Evolutionary conservation across 2,113 vertebrate species (phyloP).

Genomic region (Bungarus multicinctus): DNA sequence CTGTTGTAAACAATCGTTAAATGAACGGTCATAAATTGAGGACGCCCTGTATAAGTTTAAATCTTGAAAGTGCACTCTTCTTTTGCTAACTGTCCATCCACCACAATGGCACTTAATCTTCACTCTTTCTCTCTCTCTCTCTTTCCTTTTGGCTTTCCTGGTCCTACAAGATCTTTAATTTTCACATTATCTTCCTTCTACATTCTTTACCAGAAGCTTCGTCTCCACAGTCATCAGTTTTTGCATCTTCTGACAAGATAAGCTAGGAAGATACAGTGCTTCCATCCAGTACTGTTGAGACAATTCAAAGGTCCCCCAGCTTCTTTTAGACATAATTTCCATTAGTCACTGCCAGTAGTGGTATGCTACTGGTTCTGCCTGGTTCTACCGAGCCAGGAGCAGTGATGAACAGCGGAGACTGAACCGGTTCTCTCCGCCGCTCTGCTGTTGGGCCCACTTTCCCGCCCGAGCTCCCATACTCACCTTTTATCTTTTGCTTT

Average conservation of each 20-base stretch:
- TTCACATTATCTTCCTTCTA: not conserved
- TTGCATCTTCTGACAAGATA: not conserved
- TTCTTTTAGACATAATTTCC: not conserved
- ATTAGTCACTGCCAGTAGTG: not conserved
- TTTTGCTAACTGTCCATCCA: not conserved
- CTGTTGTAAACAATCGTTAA: not conserved
- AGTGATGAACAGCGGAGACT: too few relatives aligned
- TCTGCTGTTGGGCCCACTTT: too few relatives aligned
- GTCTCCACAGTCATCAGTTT: not conserved
- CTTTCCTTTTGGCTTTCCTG: not conserved
- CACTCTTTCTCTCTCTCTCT: not conserved
- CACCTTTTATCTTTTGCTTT: too few relatives aligned
- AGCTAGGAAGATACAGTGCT: too few relatives aligned
- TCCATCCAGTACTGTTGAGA: not conserved
- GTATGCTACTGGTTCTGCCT: too few relatives aligned
- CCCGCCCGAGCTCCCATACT: too few relatives aligned
- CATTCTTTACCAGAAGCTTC: not conserved
- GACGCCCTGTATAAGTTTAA: not conserved
- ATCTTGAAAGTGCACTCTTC: not conserved
- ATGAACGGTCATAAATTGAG: not conserved
- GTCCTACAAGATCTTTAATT: not conserved
- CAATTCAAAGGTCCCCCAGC: not conserved
- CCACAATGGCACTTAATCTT: not conserved
- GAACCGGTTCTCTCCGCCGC: too few relatives aligned
- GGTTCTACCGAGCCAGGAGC: too few relatives aligned